Evolutionary conservation across 2,797 vertebrate species (phyloP).

Genomic region (Gallirallus australis): DNA sequence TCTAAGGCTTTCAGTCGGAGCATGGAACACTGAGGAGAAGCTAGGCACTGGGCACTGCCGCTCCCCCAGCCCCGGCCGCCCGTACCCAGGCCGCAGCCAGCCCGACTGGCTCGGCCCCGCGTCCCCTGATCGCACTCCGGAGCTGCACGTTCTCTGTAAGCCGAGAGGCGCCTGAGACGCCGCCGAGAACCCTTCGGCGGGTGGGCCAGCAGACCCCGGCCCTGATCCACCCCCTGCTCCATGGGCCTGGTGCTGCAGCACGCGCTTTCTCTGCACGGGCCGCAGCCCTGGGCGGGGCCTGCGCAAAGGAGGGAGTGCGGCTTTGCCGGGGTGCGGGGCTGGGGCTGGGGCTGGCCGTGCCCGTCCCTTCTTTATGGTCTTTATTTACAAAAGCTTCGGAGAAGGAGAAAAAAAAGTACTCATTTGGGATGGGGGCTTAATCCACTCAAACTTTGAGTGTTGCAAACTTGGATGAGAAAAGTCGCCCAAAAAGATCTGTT

Average conservation of each 20-base stretch:
- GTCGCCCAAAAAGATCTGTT: background rate
- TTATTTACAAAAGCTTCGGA: too few relatives aligned
- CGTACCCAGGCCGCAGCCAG: too few relatives aligned
- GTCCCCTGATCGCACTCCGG: background rate
- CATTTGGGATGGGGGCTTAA: too few relatives aligned
- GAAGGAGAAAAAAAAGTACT: too few relatives aligned
- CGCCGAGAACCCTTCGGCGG: background rate
- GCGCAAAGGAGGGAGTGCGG: background rate
- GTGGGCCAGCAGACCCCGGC: background rate
- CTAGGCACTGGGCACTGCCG: fast-evolving
- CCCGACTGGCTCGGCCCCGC: background rate
- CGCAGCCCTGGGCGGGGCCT: too few relatives aligned
- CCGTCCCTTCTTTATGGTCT: too few relatives aligned
- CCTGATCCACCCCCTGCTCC: too few relatives aligned
- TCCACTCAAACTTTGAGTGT: too few relatives aligned
- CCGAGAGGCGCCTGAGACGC: background rate
- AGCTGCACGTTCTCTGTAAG: fast-evolving
- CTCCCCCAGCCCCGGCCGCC: too few relatives aligned
- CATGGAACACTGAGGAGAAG: background rate
- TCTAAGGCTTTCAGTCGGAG: background rate
- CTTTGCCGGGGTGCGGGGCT: too few relatives aligned
- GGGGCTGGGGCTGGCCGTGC: too few relatives aligned
- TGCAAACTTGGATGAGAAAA: background rate
- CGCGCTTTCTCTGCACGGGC: too few relatives aligned
- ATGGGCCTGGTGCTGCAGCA: fast-evolving